Evolutionary conservation across 2,113 vertebrate genomes (phyloP), one percentile per base, ranked within the genome.

Genomic region (Potamarius usumacintae): DNA sequence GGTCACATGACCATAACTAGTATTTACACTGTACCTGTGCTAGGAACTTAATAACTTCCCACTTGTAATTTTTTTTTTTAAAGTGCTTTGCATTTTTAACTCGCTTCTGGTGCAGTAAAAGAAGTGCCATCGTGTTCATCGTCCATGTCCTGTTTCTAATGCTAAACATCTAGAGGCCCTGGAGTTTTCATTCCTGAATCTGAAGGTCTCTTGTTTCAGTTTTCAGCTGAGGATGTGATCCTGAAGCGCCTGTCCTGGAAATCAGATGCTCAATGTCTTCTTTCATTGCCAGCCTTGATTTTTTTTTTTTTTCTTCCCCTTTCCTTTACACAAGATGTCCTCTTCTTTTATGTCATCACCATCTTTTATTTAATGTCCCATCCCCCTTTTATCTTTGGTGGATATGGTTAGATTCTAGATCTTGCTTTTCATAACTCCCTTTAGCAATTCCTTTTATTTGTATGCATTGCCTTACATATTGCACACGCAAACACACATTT

Each of bases 201-300:
- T 1, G 14, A 27, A 25, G 20, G 30, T 20, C 18, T 20, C 57
- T 82, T 58, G 14, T 83, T 67, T 83, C 22, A 42, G 71, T 78
- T 48, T 87, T 30, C 1, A 34, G 42, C 8, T 62, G 34, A 67
- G 42, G 42, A 42, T 42, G 42, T 18, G 27, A 60, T 52, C 5
- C 65, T 58, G 25, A 53, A 82, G 9, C 27, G n/a, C 55, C 34
- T 55, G 27, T 69, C 8, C 77, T 53, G 58, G 27, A 77, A 77
- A 77, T 79, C 60, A 48, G 11, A 71, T 86, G 74, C 27, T 81
- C 52, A 69, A n/a, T 78, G 71, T 83, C 58, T 42, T 83, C 42
- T 2, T 22, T 22, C n/a, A 18, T 8, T 81, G n/a, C 62, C 62
- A 34, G 27, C 9, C 18, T 62, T 83, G 83, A 27, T 87, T 58